These are phyloP conservation scores for Capitulum mitella DNA, from an alignment of 2,888 invertebrate species.

Conservation along the genomic window DNA sequence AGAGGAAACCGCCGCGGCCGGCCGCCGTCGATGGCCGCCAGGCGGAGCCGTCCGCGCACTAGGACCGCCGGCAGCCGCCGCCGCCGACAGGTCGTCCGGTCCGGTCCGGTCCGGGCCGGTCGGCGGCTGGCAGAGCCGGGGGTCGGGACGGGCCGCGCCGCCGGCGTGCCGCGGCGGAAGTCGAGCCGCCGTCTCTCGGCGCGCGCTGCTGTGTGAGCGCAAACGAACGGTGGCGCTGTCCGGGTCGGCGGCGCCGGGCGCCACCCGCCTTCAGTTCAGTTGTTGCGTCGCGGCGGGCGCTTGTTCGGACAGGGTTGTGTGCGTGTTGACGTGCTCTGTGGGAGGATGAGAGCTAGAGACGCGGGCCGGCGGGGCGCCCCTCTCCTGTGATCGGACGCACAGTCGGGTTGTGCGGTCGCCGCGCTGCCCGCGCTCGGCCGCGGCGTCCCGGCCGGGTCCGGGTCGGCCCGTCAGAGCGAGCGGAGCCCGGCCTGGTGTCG, in stretches of 20 bases:
- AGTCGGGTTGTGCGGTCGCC: neutral
- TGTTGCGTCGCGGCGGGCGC: neutral
- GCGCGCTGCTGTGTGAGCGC: neutral
- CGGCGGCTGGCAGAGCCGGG: neutral
- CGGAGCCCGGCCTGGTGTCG: neutral
- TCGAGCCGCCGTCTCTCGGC: neutral
- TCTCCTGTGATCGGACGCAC: neutral
- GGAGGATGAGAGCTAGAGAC: neutral
- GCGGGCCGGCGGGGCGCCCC: neutral
- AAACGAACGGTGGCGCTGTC: too few relatives aligned
- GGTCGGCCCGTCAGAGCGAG: neutral
- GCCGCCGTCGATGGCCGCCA: neutral
- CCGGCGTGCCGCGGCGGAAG: neutral
- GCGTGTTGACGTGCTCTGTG: neutral
- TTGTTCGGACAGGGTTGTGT: neutral
- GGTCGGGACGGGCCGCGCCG: neutral
- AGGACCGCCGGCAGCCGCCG: neutral
- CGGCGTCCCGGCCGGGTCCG: too few relatives aligned
- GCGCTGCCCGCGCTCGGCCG: too few relatives aligned
- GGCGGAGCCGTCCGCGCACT: neutral
- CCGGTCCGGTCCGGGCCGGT: too few relatives aligned
- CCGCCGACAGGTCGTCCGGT: neutral
- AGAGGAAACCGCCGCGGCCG: neutral
- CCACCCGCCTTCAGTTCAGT: neutral
- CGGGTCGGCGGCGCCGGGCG: too few relatives aligned